Base-by-base conservation (phyloP, 2,797 vertebrate species). In the Alcedo quadribrachys region DNA sequence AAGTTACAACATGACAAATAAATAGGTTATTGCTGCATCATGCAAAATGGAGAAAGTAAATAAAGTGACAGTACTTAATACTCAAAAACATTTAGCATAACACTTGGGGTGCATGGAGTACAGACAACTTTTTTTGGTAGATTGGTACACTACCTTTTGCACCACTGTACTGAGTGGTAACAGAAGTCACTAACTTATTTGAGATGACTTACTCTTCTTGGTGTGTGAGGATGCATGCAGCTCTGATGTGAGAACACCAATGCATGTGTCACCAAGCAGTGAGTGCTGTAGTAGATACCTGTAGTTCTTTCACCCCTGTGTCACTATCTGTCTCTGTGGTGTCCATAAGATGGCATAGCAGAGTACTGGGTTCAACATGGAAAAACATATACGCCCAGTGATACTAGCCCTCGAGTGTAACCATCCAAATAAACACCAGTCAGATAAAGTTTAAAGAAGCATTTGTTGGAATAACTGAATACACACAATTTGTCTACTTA, bases 11-110 rank as follows among this genome's bases (percentile, higher is more conserved):
- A 73, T 58, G 78, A 62, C 40, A 81, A 77, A 82, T 84, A 61
- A 90, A 42, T 63, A 92, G 35, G 21, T 65, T 85, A 67, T 73
- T 89, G 57, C 22, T 50, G 22, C 55, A 62, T 60, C 82, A 76
- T 20, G 55, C 69, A 81, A 75, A 89, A 55, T 11, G 33, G 60
- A 62, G 83, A 57, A 91, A 75, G 7, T 27, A 77, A 87, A 85
- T 40, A 37, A 73, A 79, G 48, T 69, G 70, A 66, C 15, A 63
- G 55, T 33, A 10, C 28, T 81, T 67, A 85, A 71, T 42, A 60
- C 6, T 55, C 25, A 76, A 63, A 82, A 83, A 90, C 69, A 78
- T 62, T 87, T 76, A 69, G n/a, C 43, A 7, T 58, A 82, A 75
- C 9, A 17, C 27, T 50, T 65, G 14, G 37, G 13, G 28, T 61